Evolutionary conservation across 2,113 vertebrate species (phyloP), one percentile per base, ranked within the genome.

Genomic region (Engystomops pustulosus): DNA sequence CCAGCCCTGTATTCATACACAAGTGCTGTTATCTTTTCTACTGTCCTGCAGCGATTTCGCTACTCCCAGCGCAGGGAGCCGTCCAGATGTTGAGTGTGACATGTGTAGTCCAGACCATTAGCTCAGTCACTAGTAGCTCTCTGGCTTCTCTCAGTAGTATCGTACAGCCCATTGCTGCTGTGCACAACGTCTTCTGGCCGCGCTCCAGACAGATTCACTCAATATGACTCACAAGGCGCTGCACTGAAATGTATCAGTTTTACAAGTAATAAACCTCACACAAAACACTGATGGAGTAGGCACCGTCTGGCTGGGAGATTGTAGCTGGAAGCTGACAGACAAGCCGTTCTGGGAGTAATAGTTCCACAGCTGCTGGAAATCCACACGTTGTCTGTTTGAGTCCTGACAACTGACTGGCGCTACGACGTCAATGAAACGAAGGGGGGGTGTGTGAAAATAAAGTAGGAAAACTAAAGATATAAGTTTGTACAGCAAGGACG

Each of bases 201-300:
- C n/a, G 8, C 71, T 79, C 80, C 77, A 1, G 0, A 15, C 44
- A 77, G 30, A 3, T 1, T 20, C 15, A 5, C 6, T 1, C 0
- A n/a, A 12, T 53, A 71, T 70, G 51, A 34, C 78, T 62, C 74
- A 55, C 44, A 72, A 80, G 58, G 41, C n/a, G n/a, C 34, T 12
- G 12, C 18, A 45, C 65, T 23, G 20, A 36, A 32, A 0, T 1
- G 49, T 23, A 18, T 15, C 53, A 69, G 23, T 15, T 85, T 45
- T 49, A 83, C 60, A 68, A 83, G 12, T 62, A 34, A 32, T 53
- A 83, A n/a, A 85, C 71, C 44, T 6, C 0, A 36, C 49, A 67
- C 62, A 1, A 70, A 78, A 45, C 36, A 78, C 51, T 38, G 18
- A 58, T 58, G 25, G 38, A 15, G 27, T 17, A 23, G 74, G 44